Base-by-base conservation (phyloP, 2,888 invertebrate genomes). In the Xanthorhoe spadicearia region DNA sequence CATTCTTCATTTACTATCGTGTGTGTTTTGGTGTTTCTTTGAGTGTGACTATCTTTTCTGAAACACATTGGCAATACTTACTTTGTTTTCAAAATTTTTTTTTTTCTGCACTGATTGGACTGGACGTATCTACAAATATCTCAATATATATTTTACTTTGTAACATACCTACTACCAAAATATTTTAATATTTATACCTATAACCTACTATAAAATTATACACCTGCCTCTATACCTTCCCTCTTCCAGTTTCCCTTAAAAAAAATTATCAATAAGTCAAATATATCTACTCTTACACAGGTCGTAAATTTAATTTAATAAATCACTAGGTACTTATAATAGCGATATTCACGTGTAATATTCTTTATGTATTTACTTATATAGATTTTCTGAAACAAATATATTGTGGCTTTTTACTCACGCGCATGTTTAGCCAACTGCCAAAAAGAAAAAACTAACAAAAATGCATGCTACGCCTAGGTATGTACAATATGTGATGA, bases 361-460 rank as follows among this genome's bases (percentile, higher is more conserved):
- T 35, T 38, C 2, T 50, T 19, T 43, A 15, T 57, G 10, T 61
- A 32, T 17, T 18, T 61, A 23, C 10, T 1, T 59, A 59, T 32
- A 10, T 56, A 48, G 9, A 63, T 52, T 13, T 35, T 49, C 53
- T 56, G 15, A 32, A 57, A 55, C 51, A 19, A 49, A 59, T 13
- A 13, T 43, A 48, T 62, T 62, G 61, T 64, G 54, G 69, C 67
- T 69, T 68, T 9, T 59, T 61, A 81, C 73, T 81, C 76, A 84
- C 76, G 72, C 83, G 89, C 88, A 88, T 87, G 88, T 76, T 79
- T 83, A 80, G 78, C 72, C 76, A 81, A 78, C 78, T 77, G 75
- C 68, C 74, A 76, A 81, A 77, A 67, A 70, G 46, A 67, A 65
- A 62, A 55, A 65, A 50, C 23, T 54, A 64, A 63, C 58, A 68